phyloP scores from a whole-genome alignment of 2,797 vertebrate species.

The Amphiprion clarkii region DNA sequence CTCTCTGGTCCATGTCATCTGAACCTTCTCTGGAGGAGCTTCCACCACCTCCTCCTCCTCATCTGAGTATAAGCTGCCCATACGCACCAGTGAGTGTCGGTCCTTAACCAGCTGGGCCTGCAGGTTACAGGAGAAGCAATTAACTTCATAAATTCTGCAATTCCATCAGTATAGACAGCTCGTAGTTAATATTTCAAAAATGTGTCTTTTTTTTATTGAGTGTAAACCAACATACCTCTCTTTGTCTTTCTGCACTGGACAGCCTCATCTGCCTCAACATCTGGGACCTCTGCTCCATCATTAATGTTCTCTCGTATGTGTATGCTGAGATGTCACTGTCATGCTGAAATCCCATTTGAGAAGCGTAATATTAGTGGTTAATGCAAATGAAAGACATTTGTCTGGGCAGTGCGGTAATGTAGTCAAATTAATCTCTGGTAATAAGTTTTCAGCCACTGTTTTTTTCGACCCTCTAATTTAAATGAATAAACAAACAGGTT shows the following conservation, averaged over 20 bases:
- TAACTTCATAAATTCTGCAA: too few relatives aligned
- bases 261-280: slow-evolving; percentile 98
- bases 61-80: slow-evolving; percentile 95
- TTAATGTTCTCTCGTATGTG: slow-evolving; percentile 96
- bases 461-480: too few relatives aligned
- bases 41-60: slow-evolving; percentile 95
- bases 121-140: neutral
- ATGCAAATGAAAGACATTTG: neutral
- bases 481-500: too few relatives aligned
- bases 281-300: slow-evolving; percentile 99
- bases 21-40: slow-evolving; percentile 89
- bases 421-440: too few relatives aligned
- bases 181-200: too few relatives aligned
- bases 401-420: neutral
- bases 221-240: slow-evolving; percentile 87
- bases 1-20: slow-evolving; percentile 98
- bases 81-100: slow-evolving; percentile 94
- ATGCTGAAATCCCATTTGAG: slow-evolving; percentile 81
- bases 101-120: slow-evolving; percentile 98
- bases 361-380: slow-evolving; percentile 1
- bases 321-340: slow-evolving; percentile 98
- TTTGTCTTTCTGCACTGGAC: slow-evolving; percentile 93
- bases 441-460: too few relatives aligned
- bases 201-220: too few relatives aligned
- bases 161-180: neutral